phyloP scores from a whole-genome alignment of 2,888 invertebrate species.

The Polyommatus iphigenia region DNA sequence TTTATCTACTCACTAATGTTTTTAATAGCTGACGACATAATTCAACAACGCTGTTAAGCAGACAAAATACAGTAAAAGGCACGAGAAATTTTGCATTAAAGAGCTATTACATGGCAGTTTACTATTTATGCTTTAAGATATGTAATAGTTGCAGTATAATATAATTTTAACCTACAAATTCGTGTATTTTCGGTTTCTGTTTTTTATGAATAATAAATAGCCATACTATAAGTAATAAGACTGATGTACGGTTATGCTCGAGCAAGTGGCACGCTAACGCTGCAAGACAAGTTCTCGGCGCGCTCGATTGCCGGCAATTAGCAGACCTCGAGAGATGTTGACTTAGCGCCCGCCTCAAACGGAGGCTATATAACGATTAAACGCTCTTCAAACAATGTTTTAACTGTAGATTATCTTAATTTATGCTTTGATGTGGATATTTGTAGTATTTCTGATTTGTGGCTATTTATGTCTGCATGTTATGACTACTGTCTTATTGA shows the following conservation, averaged over 20 bases:
- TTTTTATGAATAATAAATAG: too few species aligned
- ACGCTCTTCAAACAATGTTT: not conserved
- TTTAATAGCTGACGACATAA: too few species aligned
- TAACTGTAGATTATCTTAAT: not conserved
- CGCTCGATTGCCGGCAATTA: constrained; percentile 1
- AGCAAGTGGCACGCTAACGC: not conserved
- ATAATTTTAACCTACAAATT: too few species aligned
- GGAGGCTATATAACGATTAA: constrained; percentile 2
- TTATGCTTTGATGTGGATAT: constrained; percentile 1
- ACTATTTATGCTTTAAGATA: too few species aligned
- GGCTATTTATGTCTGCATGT: not conserved
- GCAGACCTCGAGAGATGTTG: not conserved
- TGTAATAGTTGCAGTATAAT: too few species aligned
- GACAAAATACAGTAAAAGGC: too few species aligned
- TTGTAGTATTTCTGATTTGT: not conserved
- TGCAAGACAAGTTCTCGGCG: not conserved
- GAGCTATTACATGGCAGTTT: too few species aligned
- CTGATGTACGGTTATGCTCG: not conserved
- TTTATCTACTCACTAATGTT: too few species aligned
- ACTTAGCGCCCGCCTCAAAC: not conserved
- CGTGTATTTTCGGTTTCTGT: too few species aligned
- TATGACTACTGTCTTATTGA: not conserved
- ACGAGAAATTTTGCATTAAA: too few species aligned
- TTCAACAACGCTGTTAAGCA: too few species aligned
- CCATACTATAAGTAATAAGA: too few species aligned